Conservation (phyloP, 92 coral and sea anemone species). For the Actinostola sp. region DNA sequence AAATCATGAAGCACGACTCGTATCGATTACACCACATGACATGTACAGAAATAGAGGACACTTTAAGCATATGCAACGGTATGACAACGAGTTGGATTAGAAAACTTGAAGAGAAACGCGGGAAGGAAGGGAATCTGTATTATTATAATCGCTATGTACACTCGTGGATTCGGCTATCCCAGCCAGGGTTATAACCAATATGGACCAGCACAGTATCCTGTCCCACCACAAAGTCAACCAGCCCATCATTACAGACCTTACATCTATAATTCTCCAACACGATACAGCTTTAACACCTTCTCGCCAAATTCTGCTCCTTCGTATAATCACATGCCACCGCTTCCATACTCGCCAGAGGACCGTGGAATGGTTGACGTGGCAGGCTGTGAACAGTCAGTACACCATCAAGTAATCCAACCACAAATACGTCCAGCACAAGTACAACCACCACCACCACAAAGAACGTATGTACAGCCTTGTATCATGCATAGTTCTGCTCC, state of each 20-base stretch:
- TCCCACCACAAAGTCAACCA: slow-evolving; percentile 60
- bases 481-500: slow-evolving; percentile 12
- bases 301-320: slow-evolving; percentile 56
- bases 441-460: slow-evolving; percentile 32
- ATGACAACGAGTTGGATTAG: neutral
- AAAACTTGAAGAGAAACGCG: slow-evolving; percentile 20
- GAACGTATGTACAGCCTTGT: slow-evolving; percentile 18
- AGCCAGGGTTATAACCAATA: slow-evolving; percentile 65
- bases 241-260: slow-evolving; percentile 62
- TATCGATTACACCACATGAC: slow-evolving; percentile 68
- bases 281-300: slow-evolving; percentile 61
- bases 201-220: slow-evolving; percentile 50
- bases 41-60: slow-evolving; percentile 55
- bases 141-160: slow-evolving; percentile 48
- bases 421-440: slow-evolving; percentile 32
- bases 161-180: slow-evolving; percentile 60
- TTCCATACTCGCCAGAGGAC: slow-evolving; percentile 52
- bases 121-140: too few relatives aligned
- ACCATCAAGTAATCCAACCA: slow-evolving; percentile 48
- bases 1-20: slow-evolving; percentile 32
- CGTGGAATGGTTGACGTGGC: slow-evolving; percentile 45
- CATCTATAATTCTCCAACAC: slow-evolving; percentile 59
- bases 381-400: slow-evolving; percentile 47
- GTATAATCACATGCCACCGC: slow-evolving; percentile 61
- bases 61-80: neutral